Percentiles rank a stretch among this genome's conserved stretches.
phyloP scores from a whole-genome alignment of 2,888 invertebrate species.

The Bimastos eiseni region DNA sequence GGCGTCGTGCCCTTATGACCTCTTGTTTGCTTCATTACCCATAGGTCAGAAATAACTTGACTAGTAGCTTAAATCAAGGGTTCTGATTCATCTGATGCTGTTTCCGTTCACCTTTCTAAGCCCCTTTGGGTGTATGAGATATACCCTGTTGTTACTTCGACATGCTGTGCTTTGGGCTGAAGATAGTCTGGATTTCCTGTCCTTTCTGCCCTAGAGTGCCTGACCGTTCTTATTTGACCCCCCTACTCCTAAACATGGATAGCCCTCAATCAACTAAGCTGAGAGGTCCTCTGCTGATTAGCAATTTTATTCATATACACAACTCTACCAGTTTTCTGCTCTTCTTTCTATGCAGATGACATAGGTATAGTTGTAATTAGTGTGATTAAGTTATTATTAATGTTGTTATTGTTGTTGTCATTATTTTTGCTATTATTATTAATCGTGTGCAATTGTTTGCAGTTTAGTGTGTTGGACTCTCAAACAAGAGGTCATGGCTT shows the following conservation, averaged over 20 bases:
- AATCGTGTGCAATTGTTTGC: neutral
- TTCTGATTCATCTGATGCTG: neutral
- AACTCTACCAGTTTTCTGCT: neutral
- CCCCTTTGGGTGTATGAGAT: neutral
- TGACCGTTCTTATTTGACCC: neutral
- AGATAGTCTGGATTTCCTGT: neutral
- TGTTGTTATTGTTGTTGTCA: neutral
- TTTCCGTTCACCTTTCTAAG: neutral
- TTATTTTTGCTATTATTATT: neutral
- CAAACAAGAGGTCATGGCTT: no score
- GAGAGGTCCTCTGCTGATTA: neutral
- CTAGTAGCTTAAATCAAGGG: neutral
- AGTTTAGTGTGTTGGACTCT: neutral
- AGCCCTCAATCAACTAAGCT: neutral
- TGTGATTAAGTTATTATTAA: neutral
- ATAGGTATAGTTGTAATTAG: neutral
- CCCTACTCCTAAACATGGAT: neutral
- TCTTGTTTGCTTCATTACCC: neutral
- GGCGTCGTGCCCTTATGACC: neutral
- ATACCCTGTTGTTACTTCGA: neutral
- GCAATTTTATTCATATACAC: neutral
- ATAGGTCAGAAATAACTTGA: neutral
- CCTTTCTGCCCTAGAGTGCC: neutral
- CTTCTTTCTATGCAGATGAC: neutral
- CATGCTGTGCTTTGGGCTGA: neutral